Evolutionary conservation across 2,797 vertebrate species (phyloP), one percentile per base, ranked within the genome.

Genomic region (Acanthis flammea): DNA sequence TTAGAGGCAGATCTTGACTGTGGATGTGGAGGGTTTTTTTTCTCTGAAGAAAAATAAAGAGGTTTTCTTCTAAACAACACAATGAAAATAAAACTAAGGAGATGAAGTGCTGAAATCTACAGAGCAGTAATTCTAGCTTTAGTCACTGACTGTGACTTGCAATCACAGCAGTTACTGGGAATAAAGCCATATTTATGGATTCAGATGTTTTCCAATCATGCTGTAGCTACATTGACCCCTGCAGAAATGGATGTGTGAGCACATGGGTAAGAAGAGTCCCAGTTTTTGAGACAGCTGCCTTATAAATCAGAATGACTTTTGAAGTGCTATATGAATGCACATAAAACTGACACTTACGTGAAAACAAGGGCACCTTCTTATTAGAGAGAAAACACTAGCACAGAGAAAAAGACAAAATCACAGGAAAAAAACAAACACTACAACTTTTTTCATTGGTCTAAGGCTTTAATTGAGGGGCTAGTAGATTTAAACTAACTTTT

Each of bases 1-100:
- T 39, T 82, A 76, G 33, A 78, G 6, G 30, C 57, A 42, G 60
- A 78, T 55, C 24, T 45, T 24, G 45, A 51, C 5, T 48, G 33
- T 33, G 48, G 31, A 66, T 31, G 19, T 28, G 47, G 21, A 86
- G 5, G 7, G 0, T n/a, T 87, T 85, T 73, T 37, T 8, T 51
- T 88, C 37, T 63, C 68, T 17, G 13, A 73, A 55, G 5, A 71
- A 27, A 85, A 85, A 85, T 2, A 47, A 2, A 24, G 4, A 0
- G 2, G 3, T 27, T 0, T 28, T 47, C 87, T 57, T 10, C 66
- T 51, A 58, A 76, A 22, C 19, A 74, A 37, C 6, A 4, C 2
- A 45, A 79, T 31, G 3, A 86, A 90, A 92, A n/a, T 14, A 92
- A 93, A 95, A 67, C 39, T 83, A n/a, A 86, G 66, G 48, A 87